Evolutionary conservation across 1,140 invertebrate species (phyloP).

Genomic region (Sycophaga agraensis): DNA sequence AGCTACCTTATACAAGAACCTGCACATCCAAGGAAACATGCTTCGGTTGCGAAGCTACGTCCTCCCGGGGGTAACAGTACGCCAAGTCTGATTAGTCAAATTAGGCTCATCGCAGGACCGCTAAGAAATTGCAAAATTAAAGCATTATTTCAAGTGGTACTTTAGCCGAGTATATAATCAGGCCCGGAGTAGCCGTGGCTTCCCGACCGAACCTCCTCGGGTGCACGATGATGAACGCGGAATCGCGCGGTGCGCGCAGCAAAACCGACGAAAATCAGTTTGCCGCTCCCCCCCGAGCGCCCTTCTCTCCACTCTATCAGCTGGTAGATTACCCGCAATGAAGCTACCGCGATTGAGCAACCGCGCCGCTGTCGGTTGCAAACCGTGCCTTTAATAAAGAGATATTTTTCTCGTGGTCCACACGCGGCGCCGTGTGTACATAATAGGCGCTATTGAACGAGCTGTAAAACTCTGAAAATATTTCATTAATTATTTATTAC

Average conservation of each 20-base stretch:
- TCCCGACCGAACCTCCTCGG: background rate
- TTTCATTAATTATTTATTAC: too few species aligned
- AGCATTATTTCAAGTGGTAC: background rate
- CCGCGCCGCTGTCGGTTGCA: background rate
- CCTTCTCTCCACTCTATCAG: background rate
- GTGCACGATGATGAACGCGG: background rate
- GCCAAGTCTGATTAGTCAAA: too few species aligned
- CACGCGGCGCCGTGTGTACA: too few species aligned
- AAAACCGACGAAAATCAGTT: background rate
- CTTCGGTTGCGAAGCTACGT: too few species aligned
- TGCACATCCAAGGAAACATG: too few species aligned
- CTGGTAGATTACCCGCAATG: slow-evolving; percentile 3
- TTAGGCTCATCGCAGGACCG: too few species aligned
- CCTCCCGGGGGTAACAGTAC: too few species aligned
- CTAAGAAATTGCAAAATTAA: background rate
- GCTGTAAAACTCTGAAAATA: too few species aligned
- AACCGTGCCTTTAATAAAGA: background rate
- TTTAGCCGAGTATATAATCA: background rate
- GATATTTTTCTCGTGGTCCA: background rate
- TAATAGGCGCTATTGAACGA: too few species aligned
- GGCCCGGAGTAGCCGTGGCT: background rate
- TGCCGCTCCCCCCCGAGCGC: background rate
- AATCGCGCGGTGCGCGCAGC: background rate
- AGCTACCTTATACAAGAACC: too few species aligned
- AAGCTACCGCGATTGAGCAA: slow-evolving; percentile 9